Percentiles rank a stretch among this genome's conserved stretches.
Conservation (phyloP, 2,797 vertebrate genomes). For the Myotis daubentonii region DNA sequence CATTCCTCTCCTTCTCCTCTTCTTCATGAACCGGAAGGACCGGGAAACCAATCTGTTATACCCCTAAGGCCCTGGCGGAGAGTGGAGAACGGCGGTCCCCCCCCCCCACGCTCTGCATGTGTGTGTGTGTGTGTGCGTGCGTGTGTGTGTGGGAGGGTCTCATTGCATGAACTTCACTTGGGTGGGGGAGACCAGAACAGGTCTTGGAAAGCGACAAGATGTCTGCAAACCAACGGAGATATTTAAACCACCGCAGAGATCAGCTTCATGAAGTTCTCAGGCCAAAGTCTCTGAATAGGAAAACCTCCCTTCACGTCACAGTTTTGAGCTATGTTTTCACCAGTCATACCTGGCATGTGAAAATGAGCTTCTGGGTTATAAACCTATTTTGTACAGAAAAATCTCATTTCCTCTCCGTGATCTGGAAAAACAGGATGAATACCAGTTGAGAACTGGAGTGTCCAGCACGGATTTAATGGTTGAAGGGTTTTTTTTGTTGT, state of each 20-base stretch:
- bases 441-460: not conserved
- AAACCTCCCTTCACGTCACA: not conserved
- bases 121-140: too few species aligned
- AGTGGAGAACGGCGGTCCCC: fast-evolving
- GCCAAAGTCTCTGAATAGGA: not conserved
- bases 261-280: not conserved
- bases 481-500: too few species aligned
- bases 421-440: not conserved
- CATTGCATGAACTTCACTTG: not conserved
- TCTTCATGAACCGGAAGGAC: not conserved
- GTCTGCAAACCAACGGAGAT: not conserved
- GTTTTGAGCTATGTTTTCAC: not conserved
- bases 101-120: fast-evolving
- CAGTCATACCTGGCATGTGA: not conserved
- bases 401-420: not conserved
- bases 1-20: not conserved
- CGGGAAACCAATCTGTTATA: not conserved
- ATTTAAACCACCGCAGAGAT: not conserved
- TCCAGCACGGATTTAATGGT: not conserved
- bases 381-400: not conserved
- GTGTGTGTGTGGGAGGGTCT: not conserved
- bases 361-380: not conserved
- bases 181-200: too few species aligned
- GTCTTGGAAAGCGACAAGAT: not conserved
- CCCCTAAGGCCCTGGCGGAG: too few species aligned